phyloP scores from a whole-genome alignment of 2,113 vertebrate genomes.

The Ctenomys sociabilis region DNA sequence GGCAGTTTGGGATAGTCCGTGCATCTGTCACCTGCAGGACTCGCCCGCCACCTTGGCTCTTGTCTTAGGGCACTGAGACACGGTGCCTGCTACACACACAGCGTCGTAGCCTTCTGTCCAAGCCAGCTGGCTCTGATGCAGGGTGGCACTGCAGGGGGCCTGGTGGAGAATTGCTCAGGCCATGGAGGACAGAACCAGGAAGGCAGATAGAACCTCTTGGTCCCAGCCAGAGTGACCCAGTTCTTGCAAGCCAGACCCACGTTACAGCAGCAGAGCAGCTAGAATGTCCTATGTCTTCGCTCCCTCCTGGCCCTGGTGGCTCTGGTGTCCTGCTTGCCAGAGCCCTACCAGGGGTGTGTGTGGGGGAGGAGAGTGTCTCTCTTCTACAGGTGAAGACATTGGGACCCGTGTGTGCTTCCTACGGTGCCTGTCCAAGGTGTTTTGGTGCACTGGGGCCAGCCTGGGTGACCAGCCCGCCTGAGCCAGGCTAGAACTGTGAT shows the following conservation, averaged over 20 bases:
- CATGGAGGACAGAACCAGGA: background rate
- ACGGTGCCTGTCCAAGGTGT: too few relatives aligned
- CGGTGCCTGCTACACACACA: background rate
- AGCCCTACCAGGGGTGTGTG: too few relatives aligned
- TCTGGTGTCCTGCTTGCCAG: background rate
- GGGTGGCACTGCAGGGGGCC: background rate
- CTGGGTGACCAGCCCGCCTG: too few relatives aligned
- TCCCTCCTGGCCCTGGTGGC: background rate
- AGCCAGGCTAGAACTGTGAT: background rate
- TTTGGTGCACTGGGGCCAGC: background rate
- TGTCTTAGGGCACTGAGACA: background rate
- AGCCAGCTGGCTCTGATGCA: background rate
- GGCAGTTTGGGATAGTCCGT: accelerated
- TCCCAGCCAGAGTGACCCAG: background rate
- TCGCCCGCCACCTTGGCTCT: accelerated
- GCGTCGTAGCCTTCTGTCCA: background rate
- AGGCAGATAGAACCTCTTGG: background rate
- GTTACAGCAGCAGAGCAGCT: background rate
- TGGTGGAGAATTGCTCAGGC: background rate
- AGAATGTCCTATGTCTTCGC: background rate
- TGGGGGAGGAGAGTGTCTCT: background rate
- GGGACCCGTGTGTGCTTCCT: background rate
- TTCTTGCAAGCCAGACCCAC: background rate
- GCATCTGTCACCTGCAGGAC: background rate
- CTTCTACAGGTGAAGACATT: background rate